Evolutionary conservation across 2,113 vertebrate genomes (phyloP), one percentile per base, ranked within the genome.

Genomic region (Embiotoca jacksoni): DNA sequence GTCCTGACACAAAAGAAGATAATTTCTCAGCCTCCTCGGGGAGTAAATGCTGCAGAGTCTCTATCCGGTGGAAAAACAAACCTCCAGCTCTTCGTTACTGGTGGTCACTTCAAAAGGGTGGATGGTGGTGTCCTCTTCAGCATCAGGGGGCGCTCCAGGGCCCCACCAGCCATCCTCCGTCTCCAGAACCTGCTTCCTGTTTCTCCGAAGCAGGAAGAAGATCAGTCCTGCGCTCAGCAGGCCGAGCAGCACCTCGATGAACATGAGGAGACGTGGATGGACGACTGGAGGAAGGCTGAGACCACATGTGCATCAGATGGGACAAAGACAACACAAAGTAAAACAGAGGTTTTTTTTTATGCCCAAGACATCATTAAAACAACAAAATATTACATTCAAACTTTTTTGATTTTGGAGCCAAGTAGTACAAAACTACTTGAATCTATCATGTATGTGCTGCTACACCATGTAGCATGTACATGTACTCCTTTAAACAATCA

Each of bases 151-250:
- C 3, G 83, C 83, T 4, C 94, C 94, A 1, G 81, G 31, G 3
- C 96, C 95, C 96, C 96, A 97, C 96, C 96, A 97, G 71, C 96
- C 95, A 41, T 96, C 93, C 0, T 94, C 92, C 55, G 95, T 90
- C 80, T 94, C 93, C 67, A 97, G 72, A n/a, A 92, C 89, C 70
- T 93, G 89, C 10, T 61, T 89, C 84, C 85, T 95, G 60, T n/a
- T 91, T 56, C 87, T 93, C 72, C 90, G 93, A 37, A 94, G 76
- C 75, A 96, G 76, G 78, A 94, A 90, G 84, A 62, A 92, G 63
- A 95, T 64, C 56, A 97, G 80, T 11, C 93, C 92, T 72, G 95
- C 96, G 15, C 94, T 46, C 8, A 92, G 89, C 41, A 96, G 23
- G 0, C 90, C 93, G 0, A 64, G 77, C 14, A 95, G 72, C 56